These are phyloP conservation scores for Deladenus siricidicola DNA, from an alignment of 2,888 invertebrate genomes.

Conservation along the genomic window DNA sequence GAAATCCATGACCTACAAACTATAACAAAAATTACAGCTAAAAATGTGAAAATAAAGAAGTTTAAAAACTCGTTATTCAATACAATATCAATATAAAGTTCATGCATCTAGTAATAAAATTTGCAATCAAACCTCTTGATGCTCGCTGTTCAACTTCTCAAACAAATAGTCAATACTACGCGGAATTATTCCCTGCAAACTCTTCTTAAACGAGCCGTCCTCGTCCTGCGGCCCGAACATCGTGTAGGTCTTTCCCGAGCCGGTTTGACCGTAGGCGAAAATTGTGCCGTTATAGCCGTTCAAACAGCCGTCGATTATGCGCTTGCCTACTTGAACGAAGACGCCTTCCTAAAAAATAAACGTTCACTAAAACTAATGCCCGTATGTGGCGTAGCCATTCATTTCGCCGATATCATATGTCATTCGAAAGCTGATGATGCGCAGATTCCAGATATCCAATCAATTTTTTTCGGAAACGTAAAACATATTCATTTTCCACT, in stretches of 20 bases:
- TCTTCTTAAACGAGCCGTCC: conserved; percentile 43
- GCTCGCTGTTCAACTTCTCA: conserved; percentile 48
- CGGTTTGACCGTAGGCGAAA: conserved; percentile 57
- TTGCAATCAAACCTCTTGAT: conserved; percentile 42
- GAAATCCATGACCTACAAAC: too few species aligned
- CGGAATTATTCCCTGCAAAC: conserved; percentile 55
- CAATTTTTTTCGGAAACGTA: too few species aligned
- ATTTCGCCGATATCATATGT: too few species aligned
- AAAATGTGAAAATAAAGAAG: too few species aligned
- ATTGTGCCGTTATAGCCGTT: conserved; percentile 57
- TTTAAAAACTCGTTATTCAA: neutral
- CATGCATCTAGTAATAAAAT: too few species aligned
- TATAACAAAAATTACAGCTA: too few species aligned
- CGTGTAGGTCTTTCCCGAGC: conserved; percentile 57
- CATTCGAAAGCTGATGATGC: too few species aligned
- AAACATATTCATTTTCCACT: neutral
- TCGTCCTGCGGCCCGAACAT: conserved; percentile 55
- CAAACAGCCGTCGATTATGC: conserved; percentile 55
- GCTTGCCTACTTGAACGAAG: conserved; percentile 53
- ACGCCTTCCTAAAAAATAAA: conserved; percentile 52
- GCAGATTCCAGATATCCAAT: too few species aligned
- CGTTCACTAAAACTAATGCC: too few species aligned
- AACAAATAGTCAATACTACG: conserved; percentile 55
- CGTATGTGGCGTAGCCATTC: too few species aligned
- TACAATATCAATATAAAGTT: neutral